A percentile compares a stretch with the other conserved stretches of the same genome.
These are phyloP conservation scores for Melanotaenia parkinsoni DNA, from an alignment of 2,797 vertebrate genomes.

Conservation along the genomic window DNA sequence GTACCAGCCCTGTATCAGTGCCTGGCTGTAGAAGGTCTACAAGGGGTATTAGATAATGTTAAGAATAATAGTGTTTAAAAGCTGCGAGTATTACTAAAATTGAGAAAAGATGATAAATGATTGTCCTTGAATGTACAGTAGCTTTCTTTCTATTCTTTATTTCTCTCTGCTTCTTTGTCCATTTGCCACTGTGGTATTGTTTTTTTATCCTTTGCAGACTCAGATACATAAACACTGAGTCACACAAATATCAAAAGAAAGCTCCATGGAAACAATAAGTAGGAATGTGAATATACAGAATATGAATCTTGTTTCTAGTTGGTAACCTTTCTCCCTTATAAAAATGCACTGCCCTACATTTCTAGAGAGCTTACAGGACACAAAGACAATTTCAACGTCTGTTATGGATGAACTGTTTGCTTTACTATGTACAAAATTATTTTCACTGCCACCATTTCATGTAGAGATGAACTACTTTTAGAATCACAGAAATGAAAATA, in stretches of 20 bases:
- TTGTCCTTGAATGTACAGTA: neutral
- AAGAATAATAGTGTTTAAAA: neutral
- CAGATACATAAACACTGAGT: conserved; percentile 6
- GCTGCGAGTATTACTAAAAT: neutral
- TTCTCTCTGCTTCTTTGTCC: neutral
- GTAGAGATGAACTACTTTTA: neutral
- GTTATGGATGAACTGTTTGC: conserved; percentile 3
- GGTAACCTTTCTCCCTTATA: conserved; percentile 1
- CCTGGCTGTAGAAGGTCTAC: neutral
- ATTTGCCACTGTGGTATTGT: conserved; percentile 7
- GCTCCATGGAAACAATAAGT: conserved; percentile 1
- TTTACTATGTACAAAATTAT: conserved; percentile 9
- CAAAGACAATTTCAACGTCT: conserved; percentile 21
- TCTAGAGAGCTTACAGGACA: conserved; percentile 6
- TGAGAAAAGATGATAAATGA: neutral
- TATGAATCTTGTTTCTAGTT: conserved; percentile 1
- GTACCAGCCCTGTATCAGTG: neutral
- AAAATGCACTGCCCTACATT: conserved; percentile 9
- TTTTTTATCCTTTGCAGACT: conserved; percentile 14
- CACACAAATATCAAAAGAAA: conserved; percentile 19
- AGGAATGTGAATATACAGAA: conserved; percentile 22
- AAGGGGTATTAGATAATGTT: no score
- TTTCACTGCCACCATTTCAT: conserved; percentile 1
- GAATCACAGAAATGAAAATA: conserved; percentile 1
- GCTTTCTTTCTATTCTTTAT: neutral